Conservation (phyloP, 2,797 vertebrate genomes). For the Taeniopygia guttata region DNA sequence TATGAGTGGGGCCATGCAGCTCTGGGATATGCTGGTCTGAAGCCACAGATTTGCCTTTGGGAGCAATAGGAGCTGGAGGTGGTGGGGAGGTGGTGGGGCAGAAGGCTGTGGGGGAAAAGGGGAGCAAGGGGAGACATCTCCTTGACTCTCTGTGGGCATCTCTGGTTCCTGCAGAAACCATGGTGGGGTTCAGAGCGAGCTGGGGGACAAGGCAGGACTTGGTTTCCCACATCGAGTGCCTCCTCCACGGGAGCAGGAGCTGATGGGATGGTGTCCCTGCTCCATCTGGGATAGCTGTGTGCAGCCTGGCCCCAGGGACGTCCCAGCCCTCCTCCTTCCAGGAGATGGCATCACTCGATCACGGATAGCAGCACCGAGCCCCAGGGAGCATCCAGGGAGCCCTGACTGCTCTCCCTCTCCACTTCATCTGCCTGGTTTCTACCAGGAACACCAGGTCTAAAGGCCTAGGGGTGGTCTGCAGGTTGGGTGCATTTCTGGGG, state of each 20-base stretch:
- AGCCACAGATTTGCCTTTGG: neutral
- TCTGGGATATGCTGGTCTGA: neutral
- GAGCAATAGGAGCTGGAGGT: neutral
- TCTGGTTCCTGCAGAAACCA: neutral
- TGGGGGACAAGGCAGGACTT: neutral
- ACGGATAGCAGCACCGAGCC: neutral
- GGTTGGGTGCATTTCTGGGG: neutral
- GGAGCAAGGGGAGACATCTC: accelerated
- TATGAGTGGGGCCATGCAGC: accelerated
- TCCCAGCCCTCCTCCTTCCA: constrained; percentile 37
- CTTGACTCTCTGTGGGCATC: neutral
- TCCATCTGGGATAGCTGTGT: neutral
- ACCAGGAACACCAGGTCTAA: neutral
- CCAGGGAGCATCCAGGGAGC: neutral
- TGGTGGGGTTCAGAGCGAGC: neutral
- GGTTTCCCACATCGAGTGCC: accelerated
- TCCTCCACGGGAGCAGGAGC: neutral
- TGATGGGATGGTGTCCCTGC: neutral
- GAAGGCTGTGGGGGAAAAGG: neutral
- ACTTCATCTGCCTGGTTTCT: neutral
- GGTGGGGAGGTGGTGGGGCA: neutral
- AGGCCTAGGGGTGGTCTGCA: neutral
- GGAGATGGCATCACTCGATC: constrained; percentile 64
- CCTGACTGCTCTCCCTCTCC: neutral
- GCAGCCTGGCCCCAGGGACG: neutral